These are phyloP conservation scores for Alligator sinensis DNA, from an alignment of 2,113 vertebrate genomes.

Conservation along the genomic window DNA sequence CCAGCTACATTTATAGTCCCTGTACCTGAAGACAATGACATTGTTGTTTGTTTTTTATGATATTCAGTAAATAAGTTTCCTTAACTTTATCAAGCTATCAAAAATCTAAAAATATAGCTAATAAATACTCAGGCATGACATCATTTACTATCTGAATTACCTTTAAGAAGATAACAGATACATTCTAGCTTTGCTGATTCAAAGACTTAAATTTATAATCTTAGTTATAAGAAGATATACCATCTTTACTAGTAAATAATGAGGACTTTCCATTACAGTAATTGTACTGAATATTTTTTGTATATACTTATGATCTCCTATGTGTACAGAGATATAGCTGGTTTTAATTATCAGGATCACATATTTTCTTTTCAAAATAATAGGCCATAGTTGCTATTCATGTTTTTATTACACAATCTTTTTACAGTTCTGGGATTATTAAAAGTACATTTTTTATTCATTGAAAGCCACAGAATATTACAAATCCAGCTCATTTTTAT, in stretches of 20 bases:
- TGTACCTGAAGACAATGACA: neutral
- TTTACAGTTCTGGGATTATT: neutral
- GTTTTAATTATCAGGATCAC: neutral
- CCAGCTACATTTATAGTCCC: neutral
- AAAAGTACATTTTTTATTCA: neutral
- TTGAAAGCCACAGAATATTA: neutral
- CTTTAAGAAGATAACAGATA: neutral
- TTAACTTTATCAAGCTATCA: constrained; percentile 14
- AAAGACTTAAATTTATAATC: constrained; percentile 20
- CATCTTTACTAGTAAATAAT: neutral
- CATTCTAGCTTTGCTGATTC: constrained; percentile 3
- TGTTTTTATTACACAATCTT: neutral
- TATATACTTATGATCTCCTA: neutral
- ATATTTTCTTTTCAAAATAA: neutral
- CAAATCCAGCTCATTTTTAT: neutral
- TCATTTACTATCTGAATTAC: constrained; percentile 40
- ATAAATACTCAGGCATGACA: neutral
- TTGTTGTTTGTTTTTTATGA: neutral
- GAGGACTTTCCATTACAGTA: neutral
- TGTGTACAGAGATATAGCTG: neutral
- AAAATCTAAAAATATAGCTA: constrained; percentile 43
- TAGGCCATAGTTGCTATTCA: neutral
- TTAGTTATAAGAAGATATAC: neutral
- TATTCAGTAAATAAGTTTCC: neutral
- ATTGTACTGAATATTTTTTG: neutral